phyloP scores from a whole-genome alignment of 30 jellyfish, hydroid and myxozoan genomes.

The Haliclystus octoradiatus region DNA sequence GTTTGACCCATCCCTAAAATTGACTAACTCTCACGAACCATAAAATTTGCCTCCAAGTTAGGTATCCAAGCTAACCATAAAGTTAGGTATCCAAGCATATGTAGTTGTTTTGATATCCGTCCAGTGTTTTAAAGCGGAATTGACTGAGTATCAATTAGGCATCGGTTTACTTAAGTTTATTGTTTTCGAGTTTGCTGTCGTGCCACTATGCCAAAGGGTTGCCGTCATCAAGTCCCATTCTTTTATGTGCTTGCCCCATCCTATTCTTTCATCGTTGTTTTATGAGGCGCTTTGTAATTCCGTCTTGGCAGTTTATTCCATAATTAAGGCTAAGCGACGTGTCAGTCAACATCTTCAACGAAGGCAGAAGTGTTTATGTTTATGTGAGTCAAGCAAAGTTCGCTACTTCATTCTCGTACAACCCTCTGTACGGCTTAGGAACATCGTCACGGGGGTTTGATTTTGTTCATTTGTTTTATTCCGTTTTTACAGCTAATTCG shows the following conservation, averaged over 20 bases:
- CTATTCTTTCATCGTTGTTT: background rate
- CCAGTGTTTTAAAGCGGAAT: too few relatives aligned
- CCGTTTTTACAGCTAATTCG: too few relatives aligned
- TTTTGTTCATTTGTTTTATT: too few relatives aligned
- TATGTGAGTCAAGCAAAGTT: background rate
- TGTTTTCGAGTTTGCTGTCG: background rate
- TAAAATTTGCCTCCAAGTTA: too few relatives aligned
- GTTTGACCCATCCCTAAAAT: too few relatives aligned
- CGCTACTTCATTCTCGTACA: background rate
- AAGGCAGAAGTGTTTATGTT: background rate
- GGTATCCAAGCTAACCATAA: background rate
- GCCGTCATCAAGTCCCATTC: background rate
- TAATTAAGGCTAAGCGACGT: background rate
- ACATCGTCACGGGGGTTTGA: too few relatives aligned
- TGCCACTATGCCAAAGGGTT: background rate
- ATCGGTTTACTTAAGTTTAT: too few relatives aligned
- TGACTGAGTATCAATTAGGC: too few relatives aligned
- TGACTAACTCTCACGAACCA: too few relatives aligned
- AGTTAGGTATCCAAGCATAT: too few relatives aligned
- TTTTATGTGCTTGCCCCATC: background rate
- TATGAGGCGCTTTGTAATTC: background rate
- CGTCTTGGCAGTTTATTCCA: background rate
- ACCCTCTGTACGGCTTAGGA: too few relatives aligned
- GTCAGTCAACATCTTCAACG: constrained; percentile 1
- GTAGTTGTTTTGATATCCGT: too few relatives aligned